A percentile compares a stretch with the other conserved stretches of the same genome.
Evolutionary conservation across 2,797 vertebrate genomes (phyloP).

Genomic region (Limnodromus scolopaceus): DNA sequence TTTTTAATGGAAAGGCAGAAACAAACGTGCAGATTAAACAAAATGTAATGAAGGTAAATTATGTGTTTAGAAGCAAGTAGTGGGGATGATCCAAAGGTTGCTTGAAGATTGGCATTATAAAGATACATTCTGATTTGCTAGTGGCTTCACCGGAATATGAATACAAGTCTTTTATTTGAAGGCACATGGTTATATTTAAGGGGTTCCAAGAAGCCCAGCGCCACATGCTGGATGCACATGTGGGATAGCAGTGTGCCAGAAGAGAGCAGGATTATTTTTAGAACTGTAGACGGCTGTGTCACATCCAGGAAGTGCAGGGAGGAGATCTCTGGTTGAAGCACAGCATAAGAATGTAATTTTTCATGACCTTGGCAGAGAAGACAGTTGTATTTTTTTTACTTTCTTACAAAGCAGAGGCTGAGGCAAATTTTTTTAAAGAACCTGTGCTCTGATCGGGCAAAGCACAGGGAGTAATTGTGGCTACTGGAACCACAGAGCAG

Average conservation of each 20-base stretch:
- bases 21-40: neutral
- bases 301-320: conserved; percentile 44
- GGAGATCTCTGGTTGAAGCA: conserved; percentile 12
- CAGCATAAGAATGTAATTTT: neutral
- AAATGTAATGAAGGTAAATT: neutral
- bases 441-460: neutral
- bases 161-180: neutral
- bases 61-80: neutral
- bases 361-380: neutral
- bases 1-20: neutral
- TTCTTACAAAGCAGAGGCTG: neutral
- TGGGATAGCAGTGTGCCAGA: neutral
- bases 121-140: neutral
- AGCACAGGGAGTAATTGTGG: neutral
- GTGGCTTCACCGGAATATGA: neutral
- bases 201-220: neutral
- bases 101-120: neutral
- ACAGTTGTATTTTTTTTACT: neutral
- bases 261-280: conserved; percentile 33
- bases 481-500: neutral
- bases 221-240: neutral
- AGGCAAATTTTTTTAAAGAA: neutral
- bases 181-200: neutral
- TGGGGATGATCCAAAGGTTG: neutral
- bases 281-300: neutral